Conservation (phyloP, 2,797 vertebrate genomes). For the Paramormyrops hopkinsi region DNA sequence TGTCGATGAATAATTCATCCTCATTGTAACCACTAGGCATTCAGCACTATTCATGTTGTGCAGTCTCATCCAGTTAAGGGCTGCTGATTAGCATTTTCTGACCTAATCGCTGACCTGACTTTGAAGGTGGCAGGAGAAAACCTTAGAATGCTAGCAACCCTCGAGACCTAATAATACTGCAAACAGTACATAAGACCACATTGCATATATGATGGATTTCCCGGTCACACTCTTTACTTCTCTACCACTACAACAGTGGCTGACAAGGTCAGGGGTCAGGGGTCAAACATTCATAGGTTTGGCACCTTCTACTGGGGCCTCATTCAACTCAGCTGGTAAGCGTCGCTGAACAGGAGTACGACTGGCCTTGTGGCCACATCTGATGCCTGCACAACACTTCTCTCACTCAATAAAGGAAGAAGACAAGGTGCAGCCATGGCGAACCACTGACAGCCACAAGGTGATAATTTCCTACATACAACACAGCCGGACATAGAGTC, state of each 20-base stretch:
- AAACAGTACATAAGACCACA: neutral
- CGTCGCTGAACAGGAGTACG: neutral
- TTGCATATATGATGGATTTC: neutral
- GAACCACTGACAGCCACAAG: neutral
- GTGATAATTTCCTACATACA: neutral
- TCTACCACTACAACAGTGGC: neutral
- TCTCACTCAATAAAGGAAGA: neutral
- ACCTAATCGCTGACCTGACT: neutral
- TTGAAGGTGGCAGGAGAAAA: neutral
- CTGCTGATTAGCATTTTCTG: neutral
- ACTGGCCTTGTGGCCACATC: neutral
- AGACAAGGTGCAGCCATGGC: neutral
- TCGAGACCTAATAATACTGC: neutral
- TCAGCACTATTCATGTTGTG: neutral
- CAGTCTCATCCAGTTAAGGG: neutral
- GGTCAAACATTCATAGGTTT: conserved; percentile 1
- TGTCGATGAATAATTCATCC: neutral
- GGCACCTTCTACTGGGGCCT: conserved; percentile 5
- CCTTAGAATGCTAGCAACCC: neutral
- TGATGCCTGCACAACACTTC: neutral
- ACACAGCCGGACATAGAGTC: neutral
- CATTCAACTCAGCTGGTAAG: neutral
- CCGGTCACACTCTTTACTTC: neutral
- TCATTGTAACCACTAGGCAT: neutral
- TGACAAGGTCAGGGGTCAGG: neutral